Percentiles rank a stretch among this genome's conserved stretches.
Evolutionary conservation across 2,113 vertebrate species (phyloP).

Genomic region (Alexandromys fortis): DNA sequence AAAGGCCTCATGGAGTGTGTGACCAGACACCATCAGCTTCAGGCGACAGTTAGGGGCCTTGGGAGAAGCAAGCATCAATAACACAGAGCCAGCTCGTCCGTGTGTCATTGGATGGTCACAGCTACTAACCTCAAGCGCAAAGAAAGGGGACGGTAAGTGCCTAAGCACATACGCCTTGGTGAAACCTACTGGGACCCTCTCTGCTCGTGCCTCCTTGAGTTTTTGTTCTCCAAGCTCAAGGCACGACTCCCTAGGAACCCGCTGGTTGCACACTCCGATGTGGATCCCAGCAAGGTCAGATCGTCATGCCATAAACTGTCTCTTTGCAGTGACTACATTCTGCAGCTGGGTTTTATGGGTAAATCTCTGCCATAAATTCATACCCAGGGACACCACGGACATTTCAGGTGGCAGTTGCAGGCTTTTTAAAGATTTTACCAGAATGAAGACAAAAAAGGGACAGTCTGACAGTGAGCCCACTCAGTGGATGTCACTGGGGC

Average conservation of each 20-base stretch:
- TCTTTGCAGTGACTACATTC: not conserved
- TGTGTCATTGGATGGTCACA: slow-evolving; percentile 89
- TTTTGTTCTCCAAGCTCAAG: not conserved
- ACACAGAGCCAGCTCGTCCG: slow-evolving; percentile 86
- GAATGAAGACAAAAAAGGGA: not conserved
- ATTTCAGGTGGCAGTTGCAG: not conserved
- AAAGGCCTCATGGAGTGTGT: not conserved
- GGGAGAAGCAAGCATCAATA: slow-evolving; percentile 88
- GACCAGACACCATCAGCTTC: slow-evolving; percentile 72
- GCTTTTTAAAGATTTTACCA: not conserved
- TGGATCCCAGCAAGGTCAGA: not conserved
- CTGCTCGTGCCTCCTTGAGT: not conserved
- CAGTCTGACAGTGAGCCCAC: not conserved
- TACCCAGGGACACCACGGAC: not conserved
- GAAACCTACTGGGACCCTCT: not conserved
- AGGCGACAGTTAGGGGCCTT: slow-evolving; percentile 71
- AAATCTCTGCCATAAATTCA: not conserved
- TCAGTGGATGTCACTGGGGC: not conserved
- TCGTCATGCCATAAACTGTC: not conserved
- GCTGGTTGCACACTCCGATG: no score
- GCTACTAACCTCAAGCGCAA: slow-evolving; percentile 91
- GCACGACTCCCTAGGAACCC: not conserved
- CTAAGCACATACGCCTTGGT: accelerated
- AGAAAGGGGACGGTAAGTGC: slow-evolving; percentile 63
- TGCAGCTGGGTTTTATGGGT: not conserved